A percentile compares a stretch with the other conserved stretches of the same genome.
These are phyloP conservation scores for Seira sanloemensis DNA, from an alignment of 2,888 invertebrate genomes.

Conservation along the genomic window DNA sequence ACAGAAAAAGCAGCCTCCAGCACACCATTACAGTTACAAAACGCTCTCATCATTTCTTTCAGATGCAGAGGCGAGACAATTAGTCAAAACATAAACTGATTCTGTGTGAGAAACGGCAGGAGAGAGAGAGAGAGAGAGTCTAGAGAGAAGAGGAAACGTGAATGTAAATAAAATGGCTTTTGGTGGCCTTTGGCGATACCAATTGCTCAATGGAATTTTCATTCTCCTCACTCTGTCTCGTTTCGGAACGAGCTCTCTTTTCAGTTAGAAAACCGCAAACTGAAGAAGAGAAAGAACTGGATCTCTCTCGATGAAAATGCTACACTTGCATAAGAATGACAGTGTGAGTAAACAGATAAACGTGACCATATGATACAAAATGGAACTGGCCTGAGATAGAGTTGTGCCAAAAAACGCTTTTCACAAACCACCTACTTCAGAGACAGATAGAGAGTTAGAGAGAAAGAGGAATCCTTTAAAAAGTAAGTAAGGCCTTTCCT, in stretches of 20 bases:
- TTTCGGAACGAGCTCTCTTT: neutral
- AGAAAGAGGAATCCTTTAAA: neutral
- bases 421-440: no score
- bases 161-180: conserved; percentile 38
- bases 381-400: no score
- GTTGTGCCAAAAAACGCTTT: no score
- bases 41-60: neutral
- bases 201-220: neutral
- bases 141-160: conserved; percentile 26
- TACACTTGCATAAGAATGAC: neutral
- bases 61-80: neutral
- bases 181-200: conserved; percentile 27
- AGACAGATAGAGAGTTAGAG: no score
- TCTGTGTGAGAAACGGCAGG: conserved; percentile 26
- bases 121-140: no score
- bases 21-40: conserved; percentile 20
- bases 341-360: neutral
- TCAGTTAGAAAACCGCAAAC: neutral
- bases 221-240: neutral
- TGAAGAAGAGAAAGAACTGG: no score
- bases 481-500: neutral
- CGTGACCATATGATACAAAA: neutral
- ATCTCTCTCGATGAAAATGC: neutral
- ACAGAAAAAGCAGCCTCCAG: conserved; percentile 7
- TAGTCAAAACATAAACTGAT: neutral